Evolutionary conservation across 2,113 vertebrate species (phyloP).

Genomic region (Heloderma charlesbogerti): DNA sequence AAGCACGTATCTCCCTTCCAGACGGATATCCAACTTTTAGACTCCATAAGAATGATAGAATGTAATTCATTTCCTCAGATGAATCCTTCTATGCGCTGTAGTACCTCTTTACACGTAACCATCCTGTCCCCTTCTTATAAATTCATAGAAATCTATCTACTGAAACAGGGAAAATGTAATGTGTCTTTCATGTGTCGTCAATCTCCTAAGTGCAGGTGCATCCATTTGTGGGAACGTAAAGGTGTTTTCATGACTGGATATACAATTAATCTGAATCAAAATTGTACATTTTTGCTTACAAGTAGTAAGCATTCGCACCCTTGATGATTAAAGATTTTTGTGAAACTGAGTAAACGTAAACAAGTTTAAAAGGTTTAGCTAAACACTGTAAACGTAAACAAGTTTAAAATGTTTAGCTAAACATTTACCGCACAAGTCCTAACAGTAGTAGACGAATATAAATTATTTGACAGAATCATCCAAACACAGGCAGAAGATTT

Average conservation of each 20-base stretch:
- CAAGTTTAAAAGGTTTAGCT: conserved; percentile 55
- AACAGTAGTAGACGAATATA: conserved; percentile 72
- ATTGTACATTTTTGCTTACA: conserved; percentile 57
- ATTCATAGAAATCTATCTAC: conserved; percentile 1
- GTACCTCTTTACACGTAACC: conserved; percentile 22
- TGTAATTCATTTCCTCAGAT: not conserved
- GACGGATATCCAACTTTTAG: not conserved
- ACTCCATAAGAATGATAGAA: not conserved
- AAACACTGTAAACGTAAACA: conserved; percentile 60
- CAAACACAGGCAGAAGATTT: conserved; percentile 78
- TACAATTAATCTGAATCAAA: conserved; percentile 41
- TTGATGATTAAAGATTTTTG: conserved; percentile 56
- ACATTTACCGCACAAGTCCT: conserved; percentile 67
- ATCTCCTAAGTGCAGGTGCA: conserved; percentile 30
- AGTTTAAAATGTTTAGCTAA: conserved; percentile 53
- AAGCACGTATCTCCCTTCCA: conserved; percentile 5
- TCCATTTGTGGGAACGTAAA: conserved; percentile 18
- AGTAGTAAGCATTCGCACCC: conserved; percentile 37
- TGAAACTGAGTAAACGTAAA: conserved; percentile 57
- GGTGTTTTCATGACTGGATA: conserved; percentile 37
- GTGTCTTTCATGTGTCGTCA: conserved; percentile 24
- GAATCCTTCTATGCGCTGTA: not conserved
- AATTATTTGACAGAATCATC: conserved; percentile 77
- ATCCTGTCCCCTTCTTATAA: not conserved
- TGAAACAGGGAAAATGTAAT: conserved; percentile 24